Conservation (phyloP, 2,888 invertebrate genomes). For the Cacoxenus indagator region DNA sequence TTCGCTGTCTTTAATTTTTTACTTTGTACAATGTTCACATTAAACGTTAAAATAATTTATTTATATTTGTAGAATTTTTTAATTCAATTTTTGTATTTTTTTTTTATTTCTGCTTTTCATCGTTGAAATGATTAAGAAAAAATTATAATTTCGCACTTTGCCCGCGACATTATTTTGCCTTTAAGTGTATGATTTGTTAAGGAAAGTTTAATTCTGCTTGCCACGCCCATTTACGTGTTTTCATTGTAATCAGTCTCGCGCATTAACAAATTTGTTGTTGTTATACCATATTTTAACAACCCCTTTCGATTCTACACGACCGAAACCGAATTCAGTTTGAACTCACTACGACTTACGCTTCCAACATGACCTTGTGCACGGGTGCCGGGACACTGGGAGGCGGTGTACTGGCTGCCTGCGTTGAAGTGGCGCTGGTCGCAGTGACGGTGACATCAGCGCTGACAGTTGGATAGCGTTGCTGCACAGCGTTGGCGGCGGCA, state of each 20-base stretch:
- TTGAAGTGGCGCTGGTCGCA: constrained; percentile 49
- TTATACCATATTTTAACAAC: not conserved
- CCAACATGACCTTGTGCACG: constrained; percentile 76
- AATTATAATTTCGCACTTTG: constrained; percentile 38
- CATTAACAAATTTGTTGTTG: constrained; percentile 32
- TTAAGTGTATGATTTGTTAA: constrained; percentile 30
- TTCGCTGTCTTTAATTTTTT: constrained; percentile 24
- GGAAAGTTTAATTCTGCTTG: constrained; percentile 34
- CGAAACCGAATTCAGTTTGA: not conserved
- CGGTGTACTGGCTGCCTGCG: constrained; percentile 39
- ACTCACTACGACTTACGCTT: constrained; percentile 65
- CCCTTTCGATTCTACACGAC: not conserved
- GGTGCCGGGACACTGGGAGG: constrained; percentile 44
- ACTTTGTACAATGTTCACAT: constrained; percentile 48
- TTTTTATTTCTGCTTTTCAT: constrained; percentile 19
- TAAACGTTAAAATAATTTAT: constrained; percentile 6
- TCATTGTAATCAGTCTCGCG: constrained; percentile 42
- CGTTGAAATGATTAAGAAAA: not conserved
- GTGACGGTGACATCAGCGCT: constrained; percentile 70
- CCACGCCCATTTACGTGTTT: constrained; percentile 2
- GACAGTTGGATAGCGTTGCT: constrained; percentile 65
- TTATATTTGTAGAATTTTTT: not conserved
- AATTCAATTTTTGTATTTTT: not conserved
- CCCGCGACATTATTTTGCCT: constrained; percentile 10
- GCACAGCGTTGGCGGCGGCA: constrained; percentile 64